A percentile compares a stretch with the other conserved stretches of the same genome.
Evolutionary conservation across 1,140 invertebrate genomes (phyloP).

Genomic region (Pseudachorutes palmiensis): DNA sequence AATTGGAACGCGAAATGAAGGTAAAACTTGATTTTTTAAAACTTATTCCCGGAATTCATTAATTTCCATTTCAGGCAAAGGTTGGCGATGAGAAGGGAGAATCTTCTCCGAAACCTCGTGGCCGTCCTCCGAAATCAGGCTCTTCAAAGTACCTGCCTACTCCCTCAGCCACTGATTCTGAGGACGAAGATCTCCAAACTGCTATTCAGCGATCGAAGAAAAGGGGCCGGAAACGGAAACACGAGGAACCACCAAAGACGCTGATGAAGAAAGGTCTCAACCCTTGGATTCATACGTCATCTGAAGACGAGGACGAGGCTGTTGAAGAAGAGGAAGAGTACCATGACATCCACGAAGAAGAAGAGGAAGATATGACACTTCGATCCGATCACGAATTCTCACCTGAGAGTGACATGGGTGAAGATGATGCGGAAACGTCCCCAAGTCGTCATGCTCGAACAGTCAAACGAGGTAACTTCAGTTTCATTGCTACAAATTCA

Average conservation of each 20-base stretch:
- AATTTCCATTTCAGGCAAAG: not conserved
- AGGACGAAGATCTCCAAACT: constrained; percentile 29
- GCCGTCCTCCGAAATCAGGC: not conserved
- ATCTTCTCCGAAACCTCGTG: not conserved
- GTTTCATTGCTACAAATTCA: too few species aligned
- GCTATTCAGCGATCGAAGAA: constrained; percentile 43
- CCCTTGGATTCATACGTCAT: constrained; percentile 16
- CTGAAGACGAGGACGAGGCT: constrained; percentile 46
- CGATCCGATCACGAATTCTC: constrained; percentile 83
- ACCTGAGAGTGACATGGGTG: constrained; percentile 59
- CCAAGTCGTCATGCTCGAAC: constrained; percentile 61
- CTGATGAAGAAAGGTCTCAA: constrained; percentile 51
- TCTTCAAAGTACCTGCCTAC: constrained; percentile 22
- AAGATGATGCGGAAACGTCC: constrained; percentile 47
- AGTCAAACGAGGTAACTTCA: constrained; percentile 52
- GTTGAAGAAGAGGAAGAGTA: constrained; percentile 52
- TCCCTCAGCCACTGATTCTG: constrained; percentile 26
- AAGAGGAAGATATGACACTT: constrained; percentile 55
- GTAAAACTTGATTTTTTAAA: constrained; percentile 17
- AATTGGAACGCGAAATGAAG: constrained; percentile 48
- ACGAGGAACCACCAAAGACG: constrained; percentile 44
- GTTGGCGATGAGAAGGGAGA: not conserved
- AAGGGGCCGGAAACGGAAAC: constrained; percentile 50
- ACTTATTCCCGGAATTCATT: too few species aligned
- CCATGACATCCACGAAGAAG: constrained; percentile 49